Evolutionary conservation across 2,888 invertebrate species (phyloP).

Genomic region (Papilio gigon): DNA sequence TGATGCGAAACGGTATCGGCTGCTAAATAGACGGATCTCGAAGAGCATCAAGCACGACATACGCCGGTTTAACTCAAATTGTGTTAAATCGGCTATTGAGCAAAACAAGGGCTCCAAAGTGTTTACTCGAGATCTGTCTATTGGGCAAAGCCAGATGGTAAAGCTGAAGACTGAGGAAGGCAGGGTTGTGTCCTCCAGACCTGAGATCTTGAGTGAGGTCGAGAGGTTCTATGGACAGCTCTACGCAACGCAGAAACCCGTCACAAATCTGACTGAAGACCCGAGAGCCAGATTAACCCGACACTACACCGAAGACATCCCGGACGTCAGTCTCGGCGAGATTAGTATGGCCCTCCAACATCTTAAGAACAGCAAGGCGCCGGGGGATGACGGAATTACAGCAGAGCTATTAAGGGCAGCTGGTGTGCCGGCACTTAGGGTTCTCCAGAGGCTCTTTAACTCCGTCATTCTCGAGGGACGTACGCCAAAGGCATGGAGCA

Average conservation of each 20-base stretch:
- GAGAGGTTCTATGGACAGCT: neutral
- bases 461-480: neutral
- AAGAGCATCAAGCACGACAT: neutral
- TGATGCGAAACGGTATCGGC: neutral
- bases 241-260: conserved; percentile 1
- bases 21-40: conserved; percentile 20
- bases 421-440: too few relatives aligned
- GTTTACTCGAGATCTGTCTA: conserved; percentile 34
- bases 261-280: neutral
- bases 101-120: conserved; percentile 39
- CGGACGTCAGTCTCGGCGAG: conserved; percentile 1
- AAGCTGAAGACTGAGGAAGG: conserved; percentile 36
- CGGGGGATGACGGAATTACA: neutral
- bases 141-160: conserved; percentile 40
- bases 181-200: neutral
- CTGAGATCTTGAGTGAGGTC: neutral
- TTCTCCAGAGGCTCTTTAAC: neutral
- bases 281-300: neutral
- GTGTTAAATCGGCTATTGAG: conserved; percentile 37
- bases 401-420: too few relatives aligned
- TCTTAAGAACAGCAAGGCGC: neutral
- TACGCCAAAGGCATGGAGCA: conserved; percentile 23
- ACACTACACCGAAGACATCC: neutral
- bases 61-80: conserved; percentile 18
- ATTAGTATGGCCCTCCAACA: neutral